Conservation (phyloP, 2,113 vertebrate genomes). For the Hymenochirus boettgeri region DNA sequence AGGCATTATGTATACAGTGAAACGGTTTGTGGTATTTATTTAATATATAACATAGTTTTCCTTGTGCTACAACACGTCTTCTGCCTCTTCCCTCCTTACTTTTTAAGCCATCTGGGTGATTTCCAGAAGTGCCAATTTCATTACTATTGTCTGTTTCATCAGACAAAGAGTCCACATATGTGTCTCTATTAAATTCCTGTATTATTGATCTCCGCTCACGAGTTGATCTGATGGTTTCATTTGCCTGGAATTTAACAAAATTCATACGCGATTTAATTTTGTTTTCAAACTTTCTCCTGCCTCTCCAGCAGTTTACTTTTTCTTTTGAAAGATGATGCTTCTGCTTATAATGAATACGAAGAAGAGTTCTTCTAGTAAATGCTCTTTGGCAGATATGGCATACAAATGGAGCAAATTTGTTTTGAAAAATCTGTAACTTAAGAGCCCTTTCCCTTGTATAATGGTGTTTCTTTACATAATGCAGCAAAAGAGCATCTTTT, state of each 20-base stretch:
- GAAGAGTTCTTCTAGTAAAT: conserved; percentile 79
- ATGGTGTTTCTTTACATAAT: conserved; percentile 83
- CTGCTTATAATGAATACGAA: conserved; percentile 81
- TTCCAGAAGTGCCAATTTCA: conserved; percentile 54
- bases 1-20: conserved; percentile 90
- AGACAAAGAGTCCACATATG: conserved; percentile 62
- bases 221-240: conserved; percentile 1
- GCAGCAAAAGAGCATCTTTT: conserved; percentile 79
- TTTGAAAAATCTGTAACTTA: conserved; percentile 74
- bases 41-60: conserved; percentile 85
- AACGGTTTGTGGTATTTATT: conserved; percentile 91
- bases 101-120: conserved; percentile 62
- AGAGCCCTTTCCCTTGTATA: conserved; percentile 76
- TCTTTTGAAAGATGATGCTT: conserved; percentile 73
- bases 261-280: background rate
- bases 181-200: conserved; percentile 62
- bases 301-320: conserved; percentile 56
- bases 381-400: conserved; percentile 90
- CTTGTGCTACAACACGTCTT: conserved; percentile 80
- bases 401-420: conserved; percentile 81
- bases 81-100: conserved; percentile 74
- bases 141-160: conserved; percentile 59
- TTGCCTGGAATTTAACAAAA: conserved; percentile 7
- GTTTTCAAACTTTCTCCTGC: conserved; percentile 51
- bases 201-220: background rate